Conservation (phyloP, 2,113 vertebrate species). For the Bucco capensis region DNA sequence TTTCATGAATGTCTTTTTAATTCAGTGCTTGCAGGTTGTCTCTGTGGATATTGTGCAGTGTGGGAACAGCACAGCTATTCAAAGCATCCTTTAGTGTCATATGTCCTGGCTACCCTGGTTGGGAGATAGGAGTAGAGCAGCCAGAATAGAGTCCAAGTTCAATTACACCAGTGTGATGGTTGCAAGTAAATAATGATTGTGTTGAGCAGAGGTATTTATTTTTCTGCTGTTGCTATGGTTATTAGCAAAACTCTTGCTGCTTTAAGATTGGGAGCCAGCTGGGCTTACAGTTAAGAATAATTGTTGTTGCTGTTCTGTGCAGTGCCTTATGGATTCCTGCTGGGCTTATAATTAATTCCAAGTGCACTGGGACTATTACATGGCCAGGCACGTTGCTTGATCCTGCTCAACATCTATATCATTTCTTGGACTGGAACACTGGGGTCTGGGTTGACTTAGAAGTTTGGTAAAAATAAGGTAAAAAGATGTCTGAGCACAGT, state of each 20-base stretch:
- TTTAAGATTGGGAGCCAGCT: constrained; percentile 10
- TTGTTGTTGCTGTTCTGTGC: neutral
- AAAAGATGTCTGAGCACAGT: neutral
- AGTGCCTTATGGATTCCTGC: neutral
- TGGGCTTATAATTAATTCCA: neutral
- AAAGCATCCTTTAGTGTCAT: neutral
- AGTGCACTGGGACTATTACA: neutral
- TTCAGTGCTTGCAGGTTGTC: neutral
- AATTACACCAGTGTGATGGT: neutral
- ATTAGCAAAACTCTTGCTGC: constrained; percentile 27
- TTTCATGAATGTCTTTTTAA: neutral
- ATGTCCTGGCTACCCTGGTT: neutral
- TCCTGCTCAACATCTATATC: neutral
- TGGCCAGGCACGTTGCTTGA: neutral
- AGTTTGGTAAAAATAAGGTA: neutral
- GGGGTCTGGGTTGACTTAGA: neutral
- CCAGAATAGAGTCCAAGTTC: neutral
- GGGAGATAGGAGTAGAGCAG: neutral
- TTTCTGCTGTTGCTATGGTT: neutral
- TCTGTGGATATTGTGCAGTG: neutral
- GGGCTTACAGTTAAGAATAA: constrained; percentile 14
- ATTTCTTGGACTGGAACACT: neutral
- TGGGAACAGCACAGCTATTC: neutral
- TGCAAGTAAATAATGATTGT: constrained; percentile 10
- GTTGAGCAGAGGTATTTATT: constrained; percentile 14